phyloP scores from a whole-genome alignment of 2,888 invertebrate genomes.

The Hylaea fasciaria region DNA sequence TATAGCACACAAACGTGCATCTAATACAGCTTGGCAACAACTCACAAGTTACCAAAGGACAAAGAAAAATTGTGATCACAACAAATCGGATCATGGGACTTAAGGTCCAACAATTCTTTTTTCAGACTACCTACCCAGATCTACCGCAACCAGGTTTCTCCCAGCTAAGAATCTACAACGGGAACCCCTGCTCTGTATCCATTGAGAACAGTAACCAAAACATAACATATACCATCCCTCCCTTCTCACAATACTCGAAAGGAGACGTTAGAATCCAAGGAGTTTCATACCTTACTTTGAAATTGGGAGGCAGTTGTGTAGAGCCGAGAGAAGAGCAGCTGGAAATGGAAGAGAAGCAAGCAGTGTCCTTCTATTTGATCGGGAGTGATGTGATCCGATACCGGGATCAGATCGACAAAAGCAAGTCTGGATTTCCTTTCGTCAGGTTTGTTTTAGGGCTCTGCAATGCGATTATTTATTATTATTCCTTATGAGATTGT shows the following conservation, averaged over 20 bases:
- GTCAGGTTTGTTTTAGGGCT: constrained; percentile 72
- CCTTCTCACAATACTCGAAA: constrained; percentile 58
- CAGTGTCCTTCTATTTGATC: constrained; percentile 63
- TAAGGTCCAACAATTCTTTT: too few species aligned
- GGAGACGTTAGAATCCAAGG: constrained; percentile 52
- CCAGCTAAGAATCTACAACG: constrained; percentile 87
- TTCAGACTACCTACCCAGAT: constrained; percentile 85
- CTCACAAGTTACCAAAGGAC: too few species aligned
- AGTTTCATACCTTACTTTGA: constrained; percentile 48
- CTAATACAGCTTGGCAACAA: too few species aligned
- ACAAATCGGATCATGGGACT: too few species aligned
- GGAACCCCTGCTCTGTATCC: constrained; percentile 71
- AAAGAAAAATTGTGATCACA: too few species aligned
- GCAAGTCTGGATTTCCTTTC: constrained; percentile 82
- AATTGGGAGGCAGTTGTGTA: constrained; percentile 58
- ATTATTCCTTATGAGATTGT: too few species aligned
- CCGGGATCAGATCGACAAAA: constrained; percentile 80
- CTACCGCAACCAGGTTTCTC: constrained; percentile 81
- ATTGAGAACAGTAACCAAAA: constrained; percentile 78
- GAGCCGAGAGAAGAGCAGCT: constrained; percentile 51
- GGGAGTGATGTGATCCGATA: constrained; percentile 55
- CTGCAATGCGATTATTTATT: neutral
- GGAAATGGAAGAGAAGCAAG: constrained; percentile 60
- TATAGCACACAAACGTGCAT: too few species aligned
- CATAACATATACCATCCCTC: constrained; percentile 60